phyloP scores from a whole-genome alignment of 2,888 invertebrate species.

The Cryptops parisi region DNA sequence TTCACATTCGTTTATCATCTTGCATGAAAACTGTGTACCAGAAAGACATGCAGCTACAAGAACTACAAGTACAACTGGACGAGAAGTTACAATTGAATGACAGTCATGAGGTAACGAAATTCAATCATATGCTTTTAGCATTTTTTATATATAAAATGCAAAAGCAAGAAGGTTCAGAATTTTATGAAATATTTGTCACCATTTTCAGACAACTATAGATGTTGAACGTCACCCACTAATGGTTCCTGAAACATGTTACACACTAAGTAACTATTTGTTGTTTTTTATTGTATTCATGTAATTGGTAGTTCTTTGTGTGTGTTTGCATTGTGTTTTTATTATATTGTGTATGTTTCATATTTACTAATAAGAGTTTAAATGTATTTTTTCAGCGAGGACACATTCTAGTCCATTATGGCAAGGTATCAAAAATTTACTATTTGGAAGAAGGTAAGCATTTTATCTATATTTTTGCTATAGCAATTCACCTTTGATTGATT shows the following conservation, averaged over 20 bases:
- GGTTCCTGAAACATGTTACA: conserved; percentile 6
- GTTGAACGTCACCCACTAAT: conserved; percentile 6
- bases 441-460: neutral
- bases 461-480: no score
- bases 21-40: neutral
- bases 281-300: no score
- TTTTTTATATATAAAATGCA: no score
- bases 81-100: neutral
- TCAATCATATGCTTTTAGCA: no score
- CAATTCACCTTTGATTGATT: no score
- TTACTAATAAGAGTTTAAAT: no score
- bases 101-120: no score
- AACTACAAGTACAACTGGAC: neutral
- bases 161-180: no score
- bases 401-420: neutral
- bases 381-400: neutral
- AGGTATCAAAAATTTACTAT: neutral
- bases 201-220: neutral
- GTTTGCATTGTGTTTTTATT: no score
- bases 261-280: neutral
- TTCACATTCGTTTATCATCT: neutral
- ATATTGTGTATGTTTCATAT: no score
- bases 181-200: no score
- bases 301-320: no score
- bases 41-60: neutral